These are phyloP conservation scores for Phrynosoma platyrhinos DNA, from an alignment of 2,113 vertebrate genomes.

Conservation along the genomic window DNA sequence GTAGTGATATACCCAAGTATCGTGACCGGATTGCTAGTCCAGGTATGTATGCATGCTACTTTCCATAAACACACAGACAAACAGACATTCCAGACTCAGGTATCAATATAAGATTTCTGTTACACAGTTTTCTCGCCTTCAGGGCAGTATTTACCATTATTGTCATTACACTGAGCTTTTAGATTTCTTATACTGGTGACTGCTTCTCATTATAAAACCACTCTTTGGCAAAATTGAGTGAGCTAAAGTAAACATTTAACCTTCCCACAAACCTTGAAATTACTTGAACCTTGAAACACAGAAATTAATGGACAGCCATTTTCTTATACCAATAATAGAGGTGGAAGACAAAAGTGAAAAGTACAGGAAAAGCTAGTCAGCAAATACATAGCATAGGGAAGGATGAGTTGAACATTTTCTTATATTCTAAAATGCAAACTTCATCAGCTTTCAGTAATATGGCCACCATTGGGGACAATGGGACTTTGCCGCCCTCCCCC, in stretches of 20 bases:
- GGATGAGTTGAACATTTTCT: neutral
- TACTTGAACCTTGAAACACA: neutral
- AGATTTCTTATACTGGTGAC: neutral
- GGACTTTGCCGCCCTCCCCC: no score
- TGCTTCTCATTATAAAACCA: neutral
- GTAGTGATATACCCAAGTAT: slow-evolving; percentile 89
- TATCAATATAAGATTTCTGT: neutral
- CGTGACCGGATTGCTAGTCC: slow-evolving; percentile 90
- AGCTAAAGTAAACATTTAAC: neutral
- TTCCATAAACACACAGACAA: neutral
- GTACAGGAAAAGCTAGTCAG: neutral
- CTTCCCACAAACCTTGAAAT: neutral
- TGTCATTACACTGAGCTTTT: neutral
- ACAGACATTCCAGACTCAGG: slow-evolving; percentile 4
- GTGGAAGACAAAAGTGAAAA: neutral
- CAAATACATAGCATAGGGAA: neutral
- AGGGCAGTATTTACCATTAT: neutral
- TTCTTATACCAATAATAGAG: neutral
- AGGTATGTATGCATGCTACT: slow-evolving; percentile 80
- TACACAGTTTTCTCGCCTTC: slow-evolving; percentile 1
- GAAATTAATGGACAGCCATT: neutral
- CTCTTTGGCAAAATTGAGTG: neutral
- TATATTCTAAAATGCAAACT: neutral
- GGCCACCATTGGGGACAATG: no score
- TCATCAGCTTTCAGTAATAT: neutral